Evolutionary conservation across 2,797 vertebrate genomes (phyloP).

Genomic region (Pseudochromis fuscus): DNA sequence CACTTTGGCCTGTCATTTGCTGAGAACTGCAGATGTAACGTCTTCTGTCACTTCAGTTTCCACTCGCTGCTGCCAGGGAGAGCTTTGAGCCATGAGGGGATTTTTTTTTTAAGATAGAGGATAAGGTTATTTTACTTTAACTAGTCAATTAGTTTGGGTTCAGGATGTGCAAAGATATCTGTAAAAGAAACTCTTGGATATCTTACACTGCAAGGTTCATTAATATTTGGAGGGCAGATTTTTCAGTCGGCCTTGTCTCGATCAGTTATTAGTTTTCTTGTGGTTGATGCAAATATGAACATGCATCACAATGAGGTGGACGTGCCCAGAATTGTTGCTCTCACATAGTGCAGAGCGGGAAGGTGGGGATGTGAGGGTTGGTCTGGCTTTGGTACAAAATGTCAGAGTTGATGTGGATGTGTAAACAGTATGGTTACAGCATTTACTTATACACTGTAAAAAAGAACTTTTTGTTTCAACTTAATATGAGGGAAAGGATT

Average conservation of each 20-base stretch:
- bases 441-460: too few relatives aligned
- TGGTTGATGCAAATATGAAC: background rate
- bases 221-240: background rate
- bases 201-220: background rate
- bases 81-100: slow-evolving; percentile 19
- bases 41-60: slow-evolving; percentile 32
- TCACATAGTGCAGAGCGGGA: background rate
- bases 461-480: too few relatives aligned
- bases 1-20: slow-evolving; percentile 35
- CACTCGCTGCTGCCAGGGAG: slow-evolving; percentile 19
- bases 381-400: too few relatives aligned
- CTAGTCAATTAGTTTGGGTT: slow-evolving; percentile 2
- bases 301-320: background rate
- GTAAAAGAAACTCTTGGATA: background rate
- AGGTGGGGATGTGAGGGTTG: too few relatives aligned
- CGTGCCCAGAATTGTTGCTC: background rate
- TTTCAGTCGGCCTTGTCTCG: background rate
- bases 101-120: slow-evolving; percentile 3
- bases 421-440: too few relatives aligned
- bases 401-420: too few relatives aligned
- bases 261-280: too few relatives aligned
- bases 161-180: slow-evolving; percentile 4
- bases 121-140: slow-evolving; percentile 9
- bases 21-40: slow-evolving; percentile 25
- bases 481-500: too few relatives aligned